A percentile compares a stretch with the other conserved stretches of the same genome.
Conservation (phyloP, 37 sponge, comb jelly and placozoan genomes). For the Beroe forskalii region DNA sequence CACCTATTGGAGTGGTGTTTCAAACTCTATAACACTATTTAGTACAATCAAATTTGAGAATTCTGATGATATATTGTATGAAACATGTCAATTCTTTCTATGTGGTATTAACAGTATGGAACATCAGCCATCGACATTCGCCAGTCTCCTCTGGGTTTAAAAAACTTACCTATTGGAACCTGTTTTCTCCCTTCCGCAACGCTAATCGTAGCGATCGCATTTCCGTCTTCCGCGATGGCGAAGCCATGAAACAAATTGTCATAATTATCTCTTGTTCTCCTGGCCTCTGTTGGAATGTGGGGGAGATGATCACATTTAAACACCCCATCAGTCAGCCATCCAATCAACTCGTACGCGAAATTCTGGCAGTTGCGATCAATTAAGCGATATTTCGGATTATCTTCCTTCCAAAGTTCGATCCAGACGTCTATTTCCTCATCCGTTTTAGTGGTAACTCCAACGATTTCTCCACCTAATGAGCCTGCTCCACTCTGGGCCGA, state of each 20-base stretch:
- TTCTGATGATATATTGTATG: too few species aligned
- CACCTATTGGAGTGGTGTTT: background rate
- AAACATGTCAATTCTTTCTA: too few species aligned
- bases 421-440: background rate
- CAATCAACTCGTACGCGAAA: background rate
- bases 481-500: background rate
- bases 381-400: background rate
- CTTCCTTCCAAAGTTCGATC: background rate
- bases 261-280: background rate
- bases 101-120: too few species aligned
- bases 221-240: background rate
- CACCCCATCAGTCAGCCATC: background rate
- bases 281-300: background rate
- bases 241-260: background rate
- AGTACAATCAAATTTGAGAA: too few species aligned
- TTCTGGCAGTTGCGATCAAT: background rate
- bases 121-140: too few species aligned
- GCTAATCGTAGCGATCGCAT: background rate
- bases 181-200: background rate
- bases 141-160: too few species aligned
- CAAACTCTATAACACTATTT: too few species aligned
- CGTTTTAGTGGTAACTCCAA: background rate
- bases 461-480: background rate
- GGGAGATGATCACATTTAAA: background rate
- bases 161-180: too few species aligned